These are phyloP conservation scores for Bergia sp. DNA, from an alignment of 92 coral and sea anemone genomes.

Conservation along the genomic window DNA sequence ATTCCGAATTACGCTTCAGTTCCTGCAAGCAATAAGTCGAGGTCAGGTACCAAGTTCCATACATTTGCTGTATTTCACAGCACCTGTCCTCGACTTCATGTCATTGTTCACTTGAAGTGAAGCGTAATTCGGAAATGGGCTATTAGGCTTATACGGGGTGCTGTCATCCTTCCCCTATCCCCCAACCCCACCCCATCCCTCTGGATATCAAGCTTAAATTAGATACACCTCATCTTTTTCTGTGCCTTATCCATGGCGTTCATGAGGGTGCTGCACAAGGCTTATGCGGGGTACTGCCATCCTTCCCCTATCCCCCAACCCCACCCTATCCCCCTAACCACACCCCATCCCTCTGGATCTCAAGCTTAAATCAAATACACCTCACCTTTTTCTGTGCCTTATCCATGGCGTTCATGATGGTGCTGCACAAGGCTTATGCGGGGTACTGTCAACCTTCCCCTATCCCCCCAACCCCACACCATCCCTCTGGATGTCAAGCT, in stretches of 20 bases:
- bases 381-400: slow-evolving; percentile 77
- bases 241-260: slow-evolving; percentile 88
- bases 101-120: too few species aligned
- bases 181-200: slow-evolving; percentile 57
- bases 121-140: too few species aligned
- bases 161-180: not conserved
- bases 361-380: not conserved
- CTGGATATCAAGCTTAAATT: too few species aligned
- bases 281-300: not conserved
- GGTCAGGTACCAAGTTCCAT: too few species aligned
- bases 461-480: slow-evolving; percentile 46
- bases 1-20: too few species aligned
- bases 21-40: too few species aligned
- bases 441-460: not conserved
- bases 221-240: slow-evolving; percentile 50
- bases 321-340: slow-evolving; percentile 51
- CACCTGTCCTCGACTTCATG: too few species aligned
- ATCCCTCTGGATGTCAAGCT: too few species aligned
- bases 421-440: not conserved
- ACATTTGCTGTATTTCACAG: too few species aligned
- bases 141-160: not conserved
- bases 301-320: too few species aligned
- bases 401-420: slow-evolving; percentile 77
- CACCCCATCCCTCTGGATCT: slow-evolving; percentile 26
- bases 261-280: slow-evolving; percentile 40